Evolutionary conservation across 35 echinoderm and acorn worm genomes (phyloP).

Genomic region (Apostichopus japonicus): DNA sequence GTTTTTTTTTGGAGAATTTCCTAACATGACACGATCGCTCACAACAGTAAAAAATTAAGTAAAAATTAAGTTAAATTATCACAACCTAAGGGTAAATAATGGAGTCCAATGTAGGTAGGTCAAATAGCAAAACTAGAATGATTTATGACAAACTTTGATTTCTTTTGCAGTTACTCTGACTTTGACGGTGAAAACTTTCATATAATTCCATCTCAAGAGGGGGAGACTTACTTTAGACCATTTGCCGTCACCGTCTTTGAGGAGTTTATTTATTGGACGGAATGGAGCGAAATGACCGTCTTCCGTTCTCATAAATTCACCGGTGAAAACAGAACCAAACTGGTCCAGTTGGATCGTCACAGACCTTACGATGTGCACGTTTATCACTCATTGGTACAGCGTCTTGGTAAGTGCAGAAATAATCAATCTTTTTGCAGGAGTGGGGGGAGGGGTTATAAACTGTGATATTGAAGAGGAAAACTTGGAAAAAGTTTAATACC

Average conservation of each 20-base stretch:
- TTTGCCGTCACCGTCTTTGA: conserved; percentile 56
- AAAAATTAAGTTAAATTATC: too few relatives aligned
- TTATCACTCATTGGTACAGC: conserved; percentile 36
- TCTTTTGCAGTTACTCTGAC: conserved; percentile 15
- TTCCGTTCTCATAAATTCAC: conserved; percentile 50
- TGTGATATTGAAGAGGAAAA: too few relatives aligned
- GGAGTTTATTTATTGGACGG: conserved; percentile 58
- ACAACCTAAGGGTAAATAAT: too few relatives aligned
- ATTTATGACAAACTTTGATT: too few relatives aligned
- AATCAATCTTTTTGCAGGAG: too few relatives aligned
- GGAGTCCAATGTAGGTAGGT: too few relatives aligned
- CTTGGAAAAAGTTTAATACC: too few relatives aligned
- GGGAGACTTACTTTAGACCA: conserved; percentile 29
- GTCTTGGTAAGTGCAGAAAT: conserved; percentile 18
- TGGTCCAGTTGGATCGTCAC: conserved; percentile 23
- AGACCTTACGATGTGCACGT: conserved; percentile 51
- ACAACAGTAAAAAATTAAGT: too few relatives aligned
- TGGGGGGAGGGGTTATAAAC: too few relatives aligned
- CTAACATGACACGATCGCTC: too few relatives aligned
- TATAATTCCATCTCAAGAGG: conserved; percentile 22
- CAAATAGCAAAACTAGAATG: too few relatives aligned
- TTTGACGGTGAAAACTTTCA: conserved; percentile 44
- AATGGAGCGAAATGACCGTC: conserved; percentile 33
- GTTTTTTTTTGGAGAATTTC: too few relatives aligned
- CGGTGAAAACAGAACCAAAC: conserved; percentile 26